Evolutionary conservation across 2,797 vertebrate species (phyloP), one percentile per base, ranked within the genome.

Genomic region (Eulemur rubriventer): DNA sequence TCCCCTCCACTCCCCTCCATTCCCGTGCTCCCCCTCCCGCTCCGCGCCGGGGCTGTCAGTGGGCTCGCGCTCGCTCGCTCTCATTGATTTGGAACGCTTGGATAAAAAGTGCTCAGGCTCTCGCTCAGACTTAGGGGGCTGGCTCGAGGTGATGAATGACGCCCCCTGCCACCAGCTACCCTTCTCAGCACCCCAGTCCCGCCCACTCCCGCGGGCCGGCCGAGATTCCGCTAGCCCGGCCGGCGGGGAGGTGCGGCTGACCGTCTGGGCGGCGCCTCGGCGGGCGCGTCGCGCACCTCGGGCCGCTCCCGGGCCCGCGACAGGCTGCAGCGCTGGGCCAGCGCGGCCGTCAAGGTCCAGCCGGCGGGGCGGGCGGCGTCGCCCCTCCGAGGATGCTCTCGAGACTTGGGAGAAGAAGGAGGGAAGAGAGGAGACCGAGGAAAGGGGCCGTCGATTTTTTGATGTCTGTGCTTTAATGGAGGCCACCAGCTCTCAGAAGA

Each of bases 21-120:
- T 46, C 79, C 91, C 91, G 14, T 3, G 35, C 16, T 65, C 96
- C 85, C 38, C 92, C 38, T 70, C 84, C 93, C 59, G 91, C 90
- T 73, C 95, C 41, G 79, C 55, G 85, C 96, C 96, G 35, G 97
- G 96, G 97, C 97, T 97, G 98, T 97, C 96, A 92, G 97, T 98
- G 97, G 97, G 97, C 97, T 96, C 24, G 14, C 16, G 18, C 46
- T 5, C 48, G 33, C 79, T 16, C 55, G 4, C 82, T 8, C 55
- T 50, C 98, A 80, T 95, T 97, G 97, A 93, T 97, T 86, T 1
- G 50, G 72, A 81, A 65, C 81, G 88, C 26, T 75, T 86, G 90
- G 76, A 69, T 97, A 9, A 89, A 89, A 87, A 95, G 95, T 81
- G 97, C 96, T 94, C 94, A 61, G 89, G 91, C 81, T 87, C 46